phyloP scores from a whole-genome alignment of 1,140 invertebrate species.

The Hyles euphorbiae region DNA sequence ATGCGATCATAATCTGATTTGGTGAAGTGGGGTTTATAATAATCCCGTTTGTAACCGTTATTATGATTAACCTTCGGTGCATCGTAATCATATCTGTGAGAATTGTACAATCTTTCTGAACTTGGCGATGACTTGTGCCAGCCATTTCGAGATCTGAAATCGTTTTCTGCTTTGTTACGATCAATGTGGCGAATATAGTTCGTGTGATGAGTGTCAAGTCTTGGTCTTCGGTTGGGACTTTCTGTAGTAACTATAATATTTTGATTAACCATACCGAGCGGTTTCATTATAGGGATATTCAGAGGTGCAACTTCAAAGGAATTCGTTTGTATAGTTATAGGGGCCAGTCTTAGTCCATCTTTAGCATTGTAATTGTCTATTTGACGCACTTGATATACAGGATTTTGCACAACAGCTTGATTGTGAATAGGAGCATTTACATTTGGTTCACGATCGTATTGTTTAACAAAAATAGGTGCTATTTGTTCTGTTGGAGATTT shows the following conservation, averaged over 20 bases:
- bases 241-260: constrained; percentile 48
- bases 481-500: neutral
- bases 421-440: neutral
- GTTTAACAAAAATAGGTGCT: neutral
- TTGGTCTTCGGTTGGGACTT: constrained; percentile 12
- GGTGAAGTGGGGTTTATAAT: constrained; percentile 3
- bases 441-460: neutral
- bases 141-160: neutral
- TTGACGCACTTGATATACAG: neutral
- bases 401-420: neutral
- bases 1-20: constrained; percentile 1
- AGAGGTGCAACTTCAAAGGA: constrained; percentile 51
- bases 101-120: neutral
- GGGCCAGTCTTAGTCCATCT: neutral
- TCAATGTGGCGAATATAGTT: no score
- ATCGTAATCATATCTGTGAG: neutral
- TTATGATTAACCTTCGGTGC: neutral
- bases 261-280: constrained; percentile 37
- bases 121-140: neutral
- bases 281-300: constrained; percentile 38
- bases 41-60: neutral
- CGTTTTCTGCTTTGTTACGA: no score
- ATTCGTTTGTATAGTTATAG: constrained; percentile 57
- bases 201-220: constrained; percentile 2
- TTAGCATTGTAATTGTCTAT: constrained; percentile 2